A percentile compares a stretch with the other conserved stretches of the same genome.
phyloP scores from a whole-genome alignment of 2,888 invertebrate species.

The Drosophila suboccidentalis region DNA sequence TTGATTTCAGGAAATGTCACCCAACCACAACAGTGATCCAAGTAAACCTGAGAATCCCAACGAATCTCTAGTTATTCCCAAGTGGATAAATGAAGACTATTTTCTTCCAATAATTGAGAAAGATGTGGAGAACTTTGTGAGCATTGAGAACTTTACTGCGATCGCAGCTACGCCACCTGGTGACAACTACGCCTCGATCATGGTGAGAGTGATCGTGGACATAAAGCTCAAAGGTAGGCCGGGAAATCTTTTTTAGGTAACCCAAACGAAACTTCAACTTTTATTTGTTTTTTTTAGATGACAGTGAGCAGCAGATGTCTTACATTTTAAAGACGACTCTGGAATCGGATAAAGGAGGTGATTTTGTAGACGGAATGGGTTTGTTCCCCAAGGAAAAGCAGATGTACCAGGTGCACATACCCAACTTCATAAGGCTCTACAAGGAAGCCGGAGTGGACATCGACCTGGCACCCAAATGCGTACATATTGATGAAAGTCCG shows the following conservation, averaged over 20 bases:
- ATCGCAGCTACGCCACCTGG: constrained; percentile 80
- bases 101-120: constrained; percentile 67
- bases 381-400: constrained; percentile 80
- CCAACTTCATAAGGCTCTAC: constrained; percentile 72
- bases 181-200: constrained; percentile 82
- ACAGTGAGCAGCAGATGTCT: constrained; percentile 53
- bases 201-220: constrained; percentile 77
- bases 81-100: constrained; percentile 76
- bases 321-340: constrained; percentile 80
- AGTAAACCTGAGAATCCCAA: constrained; percentile 67
- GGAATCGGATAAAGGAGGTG: constrained; percentile 49
- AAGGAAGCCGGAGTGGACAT: constrained; percentile 67
- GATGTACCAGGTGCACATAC: constrained; percentile 75
- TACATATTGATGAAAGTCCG: constrained; percentile 60
- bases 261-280: background rate
- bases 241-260: background rate
- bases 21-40: constrained; percentile 8
- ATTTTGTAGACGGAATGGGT: constrained; percentile 60
- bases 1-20: constrained; percentile 39
- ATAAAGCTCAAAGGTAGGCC: constrained; percentile 69
- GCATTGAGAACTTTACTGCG: constrained; percentile 60
- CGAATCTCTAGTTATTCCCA: constrained; percentile 63
- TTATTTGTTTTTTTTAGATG: constrained; percentile 41
- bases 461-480: constrained; percentile 72
- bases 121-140: constrained; percentile 56